Base-by-base conservation (phyloP, 2,797 vertebrate species). In the Melanotaenia pygmaea region DNA sequence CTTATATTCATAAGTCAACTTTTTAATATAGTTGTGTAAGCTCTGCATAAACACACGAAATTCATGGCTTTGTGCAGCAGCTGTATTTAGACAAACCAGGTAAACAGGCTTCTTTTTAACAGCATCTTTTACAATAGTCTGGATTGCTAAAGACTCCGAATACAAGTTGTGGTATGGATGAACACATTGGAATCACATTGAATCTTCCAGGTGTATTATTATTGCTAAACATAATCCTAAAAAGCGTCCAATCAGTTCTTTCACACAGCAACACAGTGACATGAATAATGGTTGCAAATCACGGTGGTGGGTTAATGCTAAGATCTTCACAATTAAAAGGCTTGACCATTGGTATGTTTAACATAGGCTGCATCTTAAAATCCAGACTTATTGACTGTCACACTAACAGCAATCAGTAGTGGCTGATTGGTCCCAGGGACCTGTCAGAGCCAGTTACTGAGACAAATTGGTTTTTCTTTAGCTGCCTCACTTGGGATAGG, bases 391-490 rank as follows among this genome's bases (percentile, higher is more conserved):
- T 72, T 3, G 45, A 76, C 66, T 64, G 73, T 65, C 61, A 65
- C 65, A 64, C 51, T 65, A 67, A 70, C 50, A 59, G 59, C 62
- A 72, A 66, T 81, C 69, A 58, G 62, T 58, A 34, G 40, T 24
- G 62, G 40, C 47, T 83, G 86, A 80, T 90, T 68, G 47, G 77
- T 74, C 73, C 63, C 12, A 1, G 59, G 57, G 20, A 67, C 50
- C 45, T 73, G 86, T 85, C 90, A 79, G 53, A 80, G 35, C 60
- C n/a, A 9, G 38, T 90, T 84, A 85, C 81, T 61, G 61, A 87
- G 89, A 92, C 66, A 60, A 78, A 91, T 90, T 91, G 79, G 67
- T 83, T 82, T 76, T 75, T 75, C 66, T 77, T 71, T 3, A 32
- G 64, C 73, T 57, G 38, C 43, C 47, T 67, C 50, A 64, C 45